A percentile compares a stretch with the other conserved stretches of the same genome.
Evolutionary conservation across 1,140 invertebrate species (phyloP).

Genomic region (Batillaria attramentaria): DNA sequence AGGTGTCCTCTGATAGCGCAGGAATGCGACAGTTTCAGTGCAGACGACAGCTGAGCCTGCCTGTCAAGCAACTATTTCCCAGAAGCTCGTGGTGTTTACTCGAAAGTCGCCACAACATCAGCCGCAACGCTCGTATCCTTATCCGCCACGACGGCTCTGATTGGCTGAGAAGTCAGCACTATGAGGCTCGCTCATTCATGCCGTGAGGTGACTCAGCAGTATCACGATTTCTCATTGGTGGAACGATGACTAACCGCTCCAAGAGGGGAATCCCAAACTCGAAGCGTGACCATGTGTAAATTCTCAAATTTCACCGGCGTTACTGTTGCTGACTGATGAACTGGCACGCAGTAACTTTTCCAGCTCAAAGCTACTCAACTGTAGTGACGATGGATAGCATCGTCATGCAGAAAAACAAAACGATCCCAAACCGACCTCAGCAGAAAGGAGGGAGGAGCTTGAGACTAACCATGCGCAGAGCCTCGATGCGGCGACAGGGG

Average conservation of each 20-base stretch:
- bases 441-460: slow-evolving; percentile 12
- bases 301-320: background rate
- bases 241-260: slow-evolving; percentile 33
- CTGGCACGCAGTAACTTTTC: background rate
- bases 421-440: background rate
- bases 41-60: background rate
- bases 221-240: slow-evolving; percentile 18
- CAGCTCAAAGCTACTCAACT: background rate
- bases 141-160: slow-evolving; percentile 15
- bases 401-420: background rate
- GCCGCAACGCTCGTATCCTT: slow-evolving; percentile 21
- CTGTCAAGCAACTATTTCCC: slow-evolving; percentile 13
- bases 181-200: slow-evolving; percentile 29
- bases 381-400: background rate
- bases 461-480: background rate
- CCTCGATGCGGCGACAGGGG: slow-evolving; percentile 20
- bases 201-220: slow-evolving; percentile 31
- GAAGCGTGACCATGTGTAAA: background rate
- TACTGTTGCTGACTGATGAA: no score
- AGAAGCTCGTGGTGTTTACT: slow-evolving; percentile 33
- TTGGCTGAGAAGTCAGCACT: slow-evolving; percentile 12
- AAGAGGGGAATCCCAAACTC: slow-evolving; percentile 25
- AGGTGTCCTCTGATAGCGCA: background rate
- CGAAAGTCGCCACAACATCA: slow-evolving; percentile 31
- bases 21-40: background rate